A percentile compares a stretch with the other conserved stretches of the same genome.
Conservation (phyloP, 1,140 invertebrate species). For the Chironomus tepperi region DNA sequence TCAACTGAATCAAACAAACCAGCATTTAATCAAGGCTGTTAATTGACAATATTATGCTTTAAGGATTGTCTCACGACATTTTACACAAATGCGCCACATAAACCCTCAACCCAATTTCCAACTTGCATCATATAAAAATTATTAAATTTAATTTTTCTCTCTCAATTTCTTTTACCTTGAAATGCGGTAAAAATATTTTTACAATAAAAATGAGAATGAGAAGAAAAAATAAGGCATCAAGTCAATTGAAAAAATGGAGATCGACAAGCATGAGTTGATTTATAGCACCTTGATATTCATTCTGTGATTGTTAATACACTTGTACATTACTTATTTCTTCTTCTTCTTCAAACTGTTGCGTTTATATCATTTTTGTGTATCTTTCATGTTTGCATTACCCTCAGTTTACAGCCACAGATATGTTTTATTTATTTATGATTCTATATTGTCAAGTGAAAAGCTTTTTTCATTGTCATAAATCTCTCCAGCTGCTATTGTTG, state of each 20-base stretch:
- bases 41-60: no score
- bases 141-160: no score
- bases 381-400: no score
- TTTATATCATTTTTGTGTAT: no score
- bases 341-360: no score
- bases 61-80: no score
- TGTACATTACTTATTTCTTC: not conserved
- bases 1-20: no score
- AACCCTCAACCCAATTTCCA: no score
- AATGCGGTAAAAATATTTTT: not conserved
- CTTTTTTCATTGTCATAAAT: not conserved
- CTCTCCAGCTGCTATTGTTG: not conserved
- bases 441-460: not conserved
- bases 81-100: no score
- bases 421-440: not conserved
- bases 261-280: not conserved
- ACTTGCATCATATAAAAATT: no score
- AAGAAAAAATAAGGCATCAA: not conserved
- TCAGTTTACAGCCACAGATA: no score
- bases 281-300: not conserved
- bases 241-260: not conserved
- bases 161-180: not conserved
- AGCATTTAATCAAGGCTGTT: no score
- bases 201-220: not conserved
- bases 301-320: not conserved